Evolutionary conservation across 2,113 vertebrate genomes (phyloP).

Genomic region (Dasypus novemcinctus): DNA sequence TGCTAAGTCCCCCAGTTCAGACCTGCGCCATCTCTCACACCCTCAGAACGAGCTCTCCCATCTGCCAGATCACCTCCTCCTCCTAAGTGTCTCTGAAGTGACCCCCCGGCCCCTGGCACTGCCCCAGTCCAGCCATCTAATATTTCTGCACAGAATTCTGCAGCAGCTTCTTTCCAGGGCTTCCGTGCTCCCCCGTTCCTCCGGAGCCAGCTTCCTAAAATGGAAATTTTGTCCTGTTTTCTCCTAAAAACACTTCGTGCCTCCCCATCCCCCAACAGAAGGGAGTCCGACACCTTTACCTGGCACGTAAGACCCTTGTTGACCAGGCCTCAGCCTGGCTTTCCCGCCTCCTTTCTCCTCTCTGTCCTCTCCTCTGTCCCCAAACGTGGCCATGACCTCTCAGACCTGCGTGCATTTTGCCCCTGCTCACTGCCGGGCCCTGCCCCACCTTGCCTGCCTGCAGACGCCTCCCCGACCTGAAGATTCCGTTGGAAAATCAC

Average conservation of each 20-base stretch:
- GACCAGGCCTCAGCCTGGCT: not conserved
- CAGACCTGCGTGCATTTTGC: not conserved
- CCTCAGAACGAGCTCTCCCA: not conserved
- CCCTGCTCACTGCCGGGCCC: not conserved
- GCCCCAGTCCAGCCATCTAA: not conserved
- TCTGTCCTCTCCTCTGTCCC: not conserved
- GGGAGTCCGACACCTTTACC: no score
- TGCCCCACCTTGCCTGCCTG: not conserved
- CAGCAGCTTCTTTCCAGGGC: no score
- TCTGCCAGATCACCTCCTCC: not conserved
- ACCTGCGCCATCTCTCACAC: not conserved
- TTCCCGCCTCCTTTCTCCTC: not conserved
- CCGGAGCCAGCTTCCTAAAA: no score
- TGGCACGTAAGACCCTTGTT: rapidly evolving
- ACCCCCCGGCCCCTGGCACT: rapidly evolving
- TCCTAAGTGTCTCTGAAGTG: not conserved
- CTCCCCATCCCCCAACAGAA: no score
- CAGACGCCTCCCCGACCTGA: not conserved
- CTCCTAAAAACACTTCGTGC: no score
- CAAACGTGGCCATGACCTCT: not conserved
- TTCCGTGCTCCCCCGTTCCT: no score
- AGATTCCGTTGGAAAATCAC: no score
- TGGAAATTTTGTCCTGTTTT: no score
- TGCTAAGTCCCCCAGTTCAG: not conserved
- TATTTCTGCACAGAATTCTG: not conserved